Evolutionary conservation across 2,888 invertebrate genomes (phyloP).

Genomic region (Drosophila vallismaia): DNA sequence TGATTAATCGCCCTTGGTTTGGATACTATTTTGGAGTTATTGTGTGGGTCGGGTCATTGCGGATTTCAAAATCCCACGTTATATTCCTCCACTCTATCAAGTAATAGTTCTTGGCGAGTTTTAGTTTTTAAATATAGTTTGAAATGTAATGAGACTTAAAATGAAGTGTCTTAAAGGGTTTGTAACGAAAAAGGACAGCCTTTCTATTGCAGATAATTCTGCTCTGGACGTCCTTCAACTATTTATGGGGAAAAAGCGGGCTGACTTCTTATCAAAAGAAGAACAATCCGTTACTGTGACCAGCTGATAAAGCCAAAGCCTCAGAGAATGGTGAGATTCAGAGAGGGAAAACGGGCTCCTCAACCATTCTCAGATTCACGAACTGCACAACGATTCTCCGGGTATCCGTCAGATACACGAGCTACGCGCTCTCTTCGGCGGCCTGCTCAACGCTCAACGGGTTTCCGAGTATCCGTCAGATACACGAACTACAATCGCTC

Average conservation of each 20-base stretch:
- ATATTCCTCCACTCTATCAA: not conserved
- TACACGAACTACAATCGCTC: slow-evolving; percentile 25
- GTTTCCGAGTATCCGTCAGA: slow-evolving; percentile 30
- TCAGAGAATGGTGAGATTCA: not conserved
- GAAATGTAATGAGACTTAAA: not conserved
- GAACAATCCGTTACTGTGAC: not conserved
- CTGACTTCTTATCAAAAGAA: slow-evolving; percentile 13
- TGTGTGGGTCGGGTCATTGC: not conserved
- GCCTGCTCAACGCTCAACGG: too few species aligned
- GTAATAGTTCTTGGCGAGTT: not conserved
- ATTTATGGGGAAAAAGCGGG: slow-evolving; percentile 2
- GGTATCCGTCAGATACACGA: too few species aligned
- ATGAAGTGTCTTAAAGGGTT: too few species aligned
- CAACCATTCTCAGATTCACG: slow-evolving; percentile 22
- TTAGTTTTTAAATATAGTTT: not conserved
- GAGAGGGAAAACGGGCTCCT: slow-evolving; percentile 8
- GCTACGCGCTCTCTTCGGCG: slow-evolving; percentile 1
- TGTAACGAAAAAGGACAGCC: too few species aligned
- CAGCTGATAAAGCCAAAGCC: slow-evolving; percentile 19
- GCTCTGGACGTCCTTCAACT: not conserved
- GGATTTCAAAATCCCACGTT: slow-evolving; percentile 32
- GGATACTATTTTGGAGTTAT: slow-evolving; percentile 5
- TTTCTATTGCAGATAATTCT: not conserved
- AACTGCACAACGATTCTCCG: slow-evolving; percentile 3
- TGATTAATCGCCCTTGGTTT: slow-evolving; percentile 67